A percentile compares a stretch with the other conserved stretches of the same genome.
Conservation (phyloP, 1,140 invertebrate species). For the Diabrotica virgifera region DNA sequence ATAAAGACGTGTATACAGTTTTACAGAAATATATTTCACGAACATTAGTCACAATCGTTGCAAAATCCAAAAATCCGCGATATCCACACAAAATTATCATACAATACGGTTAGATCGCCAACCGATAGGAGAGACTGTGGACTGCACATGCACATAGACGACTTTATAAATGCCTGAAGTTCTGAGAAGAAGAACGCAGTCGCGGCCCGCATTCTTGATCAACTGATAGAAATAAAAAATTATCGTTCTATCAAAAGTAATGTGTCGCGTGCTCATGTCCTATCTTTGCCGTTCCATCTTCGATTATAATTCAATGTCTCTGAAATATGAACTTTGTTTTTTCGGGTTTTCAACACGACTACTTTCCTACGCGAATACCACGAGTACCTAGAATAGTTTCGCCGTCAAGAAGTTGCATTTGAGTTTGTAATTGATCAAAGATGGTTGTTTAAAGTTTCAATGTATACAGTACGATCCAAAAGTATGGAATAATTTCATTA, state of each 20-base stretch:
- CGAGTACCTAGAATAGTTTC: no score
- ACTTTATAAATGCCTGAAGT: neutral
- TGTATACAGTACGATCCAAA: no score
- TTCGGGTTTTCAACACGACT: no score
- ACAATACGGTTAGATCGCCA: neutral
- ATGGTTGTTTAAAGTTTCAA: no score
- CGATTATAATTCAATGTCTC: neutral
- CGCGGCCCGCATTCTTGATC: constrained; percentile 1
- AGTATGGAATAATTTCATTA: no score
- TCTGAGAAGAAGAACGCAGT: neutral
- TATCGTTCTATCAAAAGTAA: neutral
- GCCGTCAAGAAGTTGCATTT: no score
- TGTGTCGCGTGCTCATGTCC: neutral
- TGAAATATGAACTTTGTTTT: neutral
- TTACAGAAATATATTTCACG: no score
- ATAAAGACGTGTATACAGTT: no score
- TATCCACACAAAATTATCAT: neutral
- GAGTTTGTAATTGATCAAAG: no score
- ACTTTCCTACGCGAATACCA: no score
- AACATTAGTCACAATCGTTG: neutral
- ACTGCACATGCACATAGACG: neutral
- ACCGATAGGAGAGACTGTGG: neutral
- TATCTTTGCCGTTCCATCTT: neutral
- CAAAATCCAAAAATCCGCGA: neutral
- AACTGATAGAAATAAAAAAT: constrained; percentile 1